Base-by-base conservation (phyloP, 2,888 invertebrate genomes). In the Pachymerium ferrugineum region DNA sequence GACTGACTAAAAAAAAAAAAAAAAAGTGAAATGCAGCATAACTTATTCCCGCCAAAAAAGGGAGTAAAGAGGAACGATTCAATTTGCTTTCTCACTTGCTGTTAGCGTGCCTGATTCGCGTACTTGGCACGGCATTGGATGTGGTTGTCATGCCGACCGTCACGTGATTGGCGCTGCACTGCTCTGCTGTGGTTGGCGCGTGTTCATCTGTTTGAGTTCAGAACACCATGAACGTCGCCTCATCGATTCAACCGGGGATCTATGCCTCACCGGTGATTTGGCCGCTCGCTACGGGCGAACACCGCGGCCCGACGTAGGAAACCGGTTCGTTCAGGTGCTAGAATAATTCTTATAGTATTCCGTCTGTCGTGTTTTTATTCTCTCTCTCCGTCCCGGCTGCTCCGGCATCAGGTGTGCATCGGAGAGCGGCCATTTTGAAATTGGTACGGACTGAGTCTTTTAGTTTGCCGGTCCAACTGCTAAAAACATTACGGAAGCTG, bases 391-490 rank as follows among this genome's bases (percentile, higher is more conserved):
- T 54, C 22, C 22, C 47, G 47, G 47, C 47, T 22, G 22, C 22
- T 54, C 47, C 47, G 47, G 47, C 47, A 54, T 54, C 47, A 54
- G 47, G 68, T 68, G 68, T 68, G 25, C 29, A 30, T 30, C 3
- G n/a, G 68, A 30, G 68, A 68, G 68, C 68, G 68, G 68, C 68
- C 68, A 68, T 68, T 30, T 68, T 68, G 68, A 68, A 68, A 30
- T 68, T 68, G 29, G 68, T 25, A 68, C 68, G 28, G 47, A 54
- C 22, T 16, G 47, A 54, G 4, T 8, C 4, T 4, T 19, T 0
- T 2, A 54, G 16, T 4, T 54, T 54, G 22, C 19, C 47, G 47
- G 3, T n/a, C 2, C 19, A 54, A 16, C 16, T 47, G 47, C 47
- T 16, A 19, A 4, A 22, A 19, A 3, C 14, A 10, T 68, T 25